A percentile compares a stretch with the other conserved stretches of the same genome.
Evolutionary conservation across 2,888 invertebrate species (phyloP).

Genomic region (Habrosyne pyritoides): DNA sequence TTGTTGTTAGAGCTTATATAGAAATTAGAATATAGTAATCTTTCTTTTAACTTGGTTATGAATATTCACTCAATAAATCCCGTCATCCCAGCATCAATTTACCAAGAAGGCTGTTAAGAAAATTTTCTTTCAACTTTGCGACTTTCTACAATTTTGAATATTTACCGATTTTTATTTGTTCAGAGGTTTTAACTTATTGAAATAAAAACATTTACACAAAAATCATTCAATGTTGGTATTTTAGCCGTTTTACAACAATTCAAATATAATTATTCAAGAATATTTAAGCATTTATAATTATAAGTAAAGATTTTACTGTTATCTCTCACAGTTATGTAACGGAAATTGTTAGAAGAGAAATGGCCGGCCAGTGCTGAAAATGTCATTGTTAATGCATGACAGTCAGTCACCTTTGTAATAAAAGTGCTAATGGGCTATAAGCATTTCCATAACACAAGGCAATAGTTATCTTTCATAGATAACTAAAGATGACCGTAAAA

Average conservation of each 20-base stretch:
- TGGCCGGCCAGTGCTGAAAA: neutral
- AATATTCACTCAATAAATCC: no score
- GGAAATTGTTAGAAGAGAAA: neutral
- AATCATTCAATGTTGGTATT: no score
- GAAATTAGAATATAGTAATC: no score
- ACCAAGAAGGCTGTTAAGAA: no score
- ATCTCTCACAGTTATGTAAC: neutral
- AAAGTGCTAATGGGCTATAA: neutral
- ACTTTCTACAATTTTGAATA: no score
- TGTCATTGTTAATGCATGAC: conserved; percentile 2
- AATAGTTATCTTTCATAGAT: neutral
- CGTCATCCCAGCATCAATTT: no score
- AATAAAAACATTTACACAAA: neutral
- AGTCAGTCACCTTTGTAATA: conserved; percentile 4
- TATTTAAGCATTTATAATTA: neutral
- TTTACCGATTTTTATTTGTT: no score
- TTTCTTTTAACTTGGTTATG: no score
- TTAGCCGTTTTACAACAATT: neutral
- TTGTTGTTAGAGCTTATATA: no score
- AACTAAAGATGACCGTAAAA: neutral
- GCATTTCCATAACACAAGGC: conserved; percentile 1
- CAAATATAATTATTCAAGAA: neutral
- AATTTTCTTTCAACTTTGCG: no score
- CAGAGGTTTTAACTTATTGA: no score
- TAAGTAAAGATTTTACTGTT: neutral